These are phyloP conservation scores for Poeciliopsis paucimaculata DNA, from an alignment of 2,797 vertebrate genomes.

Conservation along the genomic window DNA sequence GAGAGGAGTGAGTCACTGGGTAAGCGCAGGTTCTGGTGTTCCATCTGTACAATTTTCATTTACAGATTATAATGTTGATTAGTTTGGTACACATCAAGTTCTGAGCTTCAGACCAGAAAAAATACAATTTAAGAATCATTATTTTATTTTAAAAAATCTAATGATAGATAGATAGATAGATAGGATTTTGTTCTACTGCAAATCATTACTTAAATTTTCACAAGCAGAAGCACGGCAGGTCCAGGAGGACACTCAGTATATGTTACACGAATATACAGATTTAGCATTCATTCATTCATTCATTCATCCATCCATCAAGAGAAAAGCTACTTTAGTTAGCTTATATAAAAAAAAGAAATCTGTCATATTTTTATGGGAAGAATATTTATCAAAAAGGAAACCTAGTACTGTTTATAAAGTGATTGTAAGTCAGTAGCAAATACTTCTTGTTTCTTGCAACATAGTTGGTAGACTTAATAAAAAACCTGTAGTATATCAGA, in stretches of 20 bases:
- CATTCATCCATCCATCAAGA: background rate
- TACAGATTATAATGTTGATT: background rate
- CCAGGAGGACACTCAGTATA: background rate
- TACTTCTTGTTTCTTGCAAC: background rate
- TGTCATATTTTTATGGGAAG: background rate
- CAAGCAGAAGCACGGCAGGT: background rate
- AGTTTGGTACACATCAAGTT: background rate
- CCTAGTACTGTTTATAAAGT: background rate
- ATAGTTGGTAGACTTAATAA: constrained; percentile 25
- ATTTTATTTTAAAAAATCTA: background rate
- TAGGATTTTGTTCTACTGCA: too few relatives aligned
- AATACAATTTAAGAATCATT: too few relatives aligned
- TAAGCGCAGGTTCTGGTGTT: background rate
- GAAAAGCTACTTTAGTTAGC: background rate
- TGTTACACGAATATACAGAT: background rate
- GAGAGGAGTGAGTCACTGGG: background rate
- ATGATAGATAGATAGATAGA: background rate
- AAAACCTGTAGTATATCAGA: constrained; percentile 41
- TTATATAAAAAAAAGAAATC: background rate
- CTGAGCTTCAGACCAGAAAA: background rate
- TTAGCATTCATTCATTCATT: background rate
- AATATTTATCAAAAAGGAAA: background rate
- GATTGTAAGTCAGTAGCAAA: background rate
- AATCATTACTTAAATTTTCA: constrained; percentile 45
- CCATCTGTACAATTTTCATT: background rate